Percentiles rank a stretch among this genome's conserved stretches.
Conservation (phyloP, 2,797 vertebrate species). For the Remorina albescens region DNA sequence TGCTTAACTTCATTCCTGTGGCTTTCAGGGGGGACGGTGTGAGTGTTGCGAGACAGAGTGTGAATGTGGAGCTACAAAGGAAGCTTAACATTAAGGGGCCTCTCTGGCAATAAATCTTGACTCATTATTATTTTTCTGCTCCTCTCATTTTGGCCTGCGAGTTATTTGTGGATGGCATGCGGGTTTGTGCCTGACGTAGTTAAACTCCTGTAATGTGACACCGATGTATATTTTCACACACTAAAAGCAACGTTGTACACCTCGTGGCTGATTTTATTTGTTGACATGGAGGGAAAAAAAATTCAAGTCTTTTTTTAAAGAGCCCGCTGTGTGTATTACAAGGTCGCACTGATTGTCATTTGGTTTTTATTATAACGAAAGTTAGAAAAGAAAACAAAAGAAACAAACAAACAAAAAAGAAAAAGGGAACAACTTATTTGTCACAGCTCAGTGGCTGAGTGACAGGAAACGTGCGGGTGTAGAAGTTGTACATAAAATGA, state of each 20-base stretch:
- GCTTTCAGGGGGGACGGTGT: not conserved
- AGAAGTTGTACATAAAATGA: not conserved
- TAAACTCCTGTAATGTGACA: not conserved
- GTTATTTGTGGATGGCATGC: not conserved
- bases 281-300: not conserved
- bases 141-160: not conserved
- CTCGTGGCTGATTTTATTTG: not conserved
- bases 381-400: too few species aligned
- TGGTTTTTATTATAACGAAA: not conserved
- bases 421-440: not conserved
- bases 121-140: not conserved
- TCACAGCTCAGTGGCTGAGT: not conserved
- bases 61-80: not conserved
- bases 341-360: not conserved
- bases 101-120: not conserved
- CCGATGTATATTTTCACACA: not conserved
- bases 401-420: too few species aligned
- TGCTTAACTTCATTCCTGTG: not conserved
- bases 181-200: not conserved
- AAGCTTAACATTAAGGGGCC: too few species aligned
- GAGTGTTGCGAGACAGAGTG: conserved; percentile 6
- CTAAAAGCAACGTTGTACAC: too few species aligned
- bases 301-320: not conserved
- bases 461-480: not conserved
- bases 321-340: not conserved